Evolutionary conservation across 2,797 vertebrate genomes (phyloP), one percentile per base, ranked within the genome.

Genomic region (Cheirogaleus major): DNA sequence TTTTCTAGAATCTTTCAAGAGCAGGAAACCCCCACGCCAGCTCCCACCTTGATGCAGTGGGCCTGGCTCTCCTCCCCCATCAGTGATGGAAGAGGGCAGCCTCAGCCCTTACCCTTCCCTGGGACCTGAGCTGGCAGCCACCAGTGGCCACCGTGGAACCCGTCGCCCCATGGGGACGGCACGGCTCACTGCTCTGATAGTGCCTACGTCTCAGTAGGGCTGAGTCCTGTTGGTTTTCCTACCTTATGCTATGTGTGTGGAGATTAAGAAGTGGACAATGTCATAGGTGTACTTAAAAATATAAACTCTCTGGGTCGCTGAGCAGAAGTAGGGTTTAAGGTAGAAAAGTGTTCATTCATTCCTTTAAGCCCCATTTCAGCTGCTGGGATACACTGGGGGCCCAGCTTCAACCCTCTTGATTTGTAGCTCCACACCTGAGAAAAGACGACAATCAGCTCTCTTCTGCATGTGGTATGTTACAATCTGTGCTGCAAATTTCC

Each of bases 351-450:
- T 6, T 25, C 7, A 10, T 7, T 25, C 17, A 0, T 17, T 38
- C 45, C 30, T 14, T 5, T 7, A 35, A 45, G 20, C 35, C 35
- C 32, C 15, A 43, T 59, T 11, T 61, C 22, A 52, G n/a, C 57
- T 3, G 22, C 75, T 12, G 38, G 27, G 61, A 43, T 1, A 23
- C 3, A 22, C 0, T 1, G 0, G 35, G 59, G 0, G 17, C 20
- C 4, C 17, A 10, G 25, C 10, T 22, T 63, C 27, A 2, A 32
- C 63, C 35, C 2, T 3, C 5, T 12, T 9, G 7, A 48, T 43
- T 4, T 0, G 10, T 0, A 11, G 17, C 5, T 18, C 57, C 9
- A 13, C 1, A 12, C 41, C 38, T 38, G 38, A 38, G 38, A 38
- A 38, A 38, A 38, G 38, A 38, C 35, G 15, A 35, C 20, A 83